phyloP scores from a whole-genome alignment of 2,113 vertebrate species.

The Riparia riparia region DNA sequence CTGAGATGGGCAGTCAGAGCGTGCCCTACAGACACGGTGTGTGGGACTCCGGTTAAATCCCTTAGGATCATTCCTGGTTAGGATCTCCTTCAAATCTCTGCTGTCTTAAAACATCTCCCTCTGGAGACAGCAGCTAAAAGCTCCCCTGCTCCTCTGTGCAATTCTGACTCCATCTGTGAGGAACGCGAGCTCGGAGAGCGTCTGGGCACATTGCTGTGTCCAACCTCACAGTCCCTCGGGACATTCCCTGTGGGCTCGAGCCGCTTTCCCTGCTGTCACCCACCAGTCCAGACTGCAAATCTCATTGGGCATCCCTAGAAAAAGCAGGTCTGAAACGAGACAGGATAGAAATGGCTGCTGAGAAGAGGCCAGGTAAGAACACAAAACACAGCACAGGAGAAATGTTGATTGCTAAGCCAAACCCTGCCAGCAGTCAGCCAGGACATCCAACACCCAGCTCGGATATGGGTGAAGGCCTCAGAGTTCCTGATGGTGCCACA shows the following conservation, averaged over 20 bases:
- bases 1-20: not conserved
- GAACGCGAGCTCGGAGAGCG: rapidly evolving
- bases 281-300: not conserved
- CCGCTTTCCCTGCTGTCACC: not conserved
- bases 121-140: not conserved
- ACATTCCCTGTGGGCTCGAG: not conserved
- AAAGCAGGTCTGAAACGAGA: not conserved
- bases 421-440: not conserved
- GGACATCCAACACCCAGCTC: not conserved
- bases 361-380: not conserved
- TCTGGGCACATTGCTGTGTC: not conserved
- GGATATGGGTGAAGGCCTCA: not conserved
- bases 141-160: not conserved
- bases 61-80: not conserved
- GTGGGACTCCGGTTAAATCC: not conserved
- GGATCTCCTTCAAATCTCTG: not conserved
- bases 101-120: not conserved
- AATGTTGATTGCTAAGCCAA: not conserved
- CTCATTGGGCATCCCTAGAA: rapidly evolving
- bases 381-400: not conserved
- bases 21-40: rapidly evolving
- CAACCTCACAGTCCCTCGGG: not conserved
- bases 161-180: not conserved
- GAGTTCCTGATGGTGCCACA: not conserved
- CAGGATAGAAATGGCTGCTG: not conserved